These are phyloP conservation scores for Hydropotes inermis DNA, from an alignment of 2,113 vertebrate species.

Conservation along the genomic window DNA sequence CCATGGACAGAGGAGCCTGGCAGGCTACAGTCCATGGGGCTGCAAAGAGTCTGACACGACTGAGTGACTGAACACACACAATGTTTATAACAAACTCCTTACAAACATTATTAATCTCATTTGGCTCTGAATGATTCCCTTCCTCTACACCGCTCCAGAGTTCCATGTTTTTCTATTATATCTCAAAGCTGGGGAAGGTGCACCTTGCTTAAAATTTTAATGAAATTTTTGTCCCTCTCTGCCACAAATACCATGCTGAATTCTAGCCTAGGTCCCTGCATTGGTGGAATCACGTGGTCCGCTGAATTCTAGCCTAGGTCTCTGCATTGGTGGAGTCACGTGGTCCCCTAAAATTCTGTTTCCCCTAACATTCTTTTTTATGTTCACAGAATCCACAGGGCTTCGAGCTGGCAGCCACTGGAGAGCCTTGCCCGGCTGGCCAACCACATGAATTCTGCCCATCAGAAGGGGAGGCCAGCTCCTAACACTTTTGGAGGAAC, in stretches of 20 bases:
- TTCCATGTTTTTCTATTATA: not conserved
- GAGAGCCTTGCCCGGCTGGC: not conserved
- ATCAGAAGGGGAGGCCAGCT: not conserved
- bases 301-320: not conserved
- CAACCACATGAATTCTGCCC: accelerated
- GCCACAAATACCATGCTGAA: not conserved
- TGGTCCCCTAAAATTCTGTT: not conserved
- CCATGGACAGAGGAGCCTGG: not conserved
- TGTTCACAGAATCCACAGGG: not conserved
- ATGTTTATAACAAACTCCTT: not conserved
- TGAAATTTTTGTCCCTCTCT: not conserved
- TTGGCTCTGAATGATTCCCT: not conserved
- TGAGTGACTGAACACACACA: not conserved
- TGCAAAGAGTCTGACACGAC: not conserved
- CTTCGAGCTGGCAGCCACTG: accelerated
- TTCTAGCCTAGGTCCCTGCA: not conserved
- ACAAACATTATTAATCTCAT: slow-evolving; percentile 60
- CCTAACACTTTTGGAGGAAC: not conserved
- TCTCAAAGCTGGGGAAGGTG: not conserved
- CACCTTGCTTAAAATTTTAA: not conserved
- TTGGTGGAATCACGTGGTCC: not conserved
- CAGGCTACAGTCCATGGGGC: not conserved
- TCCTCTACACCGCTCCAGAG: not conserved
- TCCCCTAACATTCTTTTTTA: not conserved
- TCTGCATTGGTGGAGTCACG: not conserved